A percentile compares a stretch with the other conserved stretches of the same genome.
phyloP scores from a whole-genome alignment of 2,113 vertebrate genomes.

The Dasyurus viverrinus region DNA sequence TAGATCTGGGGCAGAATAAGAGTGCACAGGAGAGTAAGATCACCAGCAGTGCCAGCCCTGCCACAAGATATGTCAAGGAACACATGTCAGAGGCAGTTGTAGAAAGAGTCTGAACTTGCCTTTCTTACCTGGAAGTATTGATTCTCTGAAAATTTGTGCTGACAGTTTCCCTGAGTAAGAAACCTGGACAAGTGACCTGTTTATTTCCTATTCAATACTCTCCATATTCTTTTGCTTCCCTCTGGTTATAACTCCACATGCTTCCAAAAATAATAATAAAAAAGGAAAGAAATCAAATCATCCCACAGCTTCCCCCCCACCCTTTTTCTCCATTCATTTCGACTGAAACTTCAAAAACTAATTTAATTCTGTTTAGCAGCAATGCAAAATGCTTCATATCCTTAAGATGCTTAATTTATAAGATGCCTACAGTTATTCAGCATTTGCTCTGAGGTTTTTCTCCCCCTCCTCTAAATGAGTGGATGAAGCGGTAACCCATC shows the following conservation, averaged over 20 bases:
- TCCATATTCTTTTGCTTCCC: background rate
- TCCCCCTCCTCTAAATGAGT: slow-evolving; percentile 14
- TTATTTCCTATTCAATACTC: background rate
- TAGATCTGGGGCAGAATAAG: background rate
- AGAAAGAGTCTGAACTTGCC: background rate
- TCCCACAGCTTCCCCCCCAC: background rate
- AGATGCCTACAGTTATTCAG: background rate
- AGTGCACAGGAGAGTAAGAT: background rate
- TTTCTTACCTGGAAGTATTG: background rate
- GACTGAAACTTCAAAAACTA: slow-evolving; percentile 53
- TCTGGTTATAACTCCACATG: background rate
- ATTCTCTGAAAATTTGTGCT: background rate
- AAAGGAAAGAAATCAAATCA: slow-evolving; percentile 15
- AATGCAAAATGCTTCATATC: slow-evolving; percentile 43
- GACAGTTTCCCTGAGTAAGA: background rate
- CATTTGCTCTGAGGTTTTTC: slow-evolving; percentile 21
- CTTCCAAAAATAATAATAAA: slow-evolving; percentile 31
- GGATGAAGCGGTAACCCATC: slow-evolving; percentile 45
- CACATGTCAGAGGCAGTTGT: background rate
- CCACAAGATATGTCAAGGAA: background rate
- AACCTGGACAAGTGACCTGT: background rate
- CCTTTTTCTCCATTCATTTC: slow-evolving; percentile 44
- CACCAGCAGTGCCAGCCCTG: background rate
- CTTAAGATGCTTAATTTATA: slow-evolving; percentile 55
- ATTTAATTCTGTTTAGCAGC: slow-evolving; percentile 33